Evolutionary conservation across 2,888 invertebrate species (phyloP), one percentile per base, ranked within the genome.

Genomic region (Alsophila aescularia): DNA sequence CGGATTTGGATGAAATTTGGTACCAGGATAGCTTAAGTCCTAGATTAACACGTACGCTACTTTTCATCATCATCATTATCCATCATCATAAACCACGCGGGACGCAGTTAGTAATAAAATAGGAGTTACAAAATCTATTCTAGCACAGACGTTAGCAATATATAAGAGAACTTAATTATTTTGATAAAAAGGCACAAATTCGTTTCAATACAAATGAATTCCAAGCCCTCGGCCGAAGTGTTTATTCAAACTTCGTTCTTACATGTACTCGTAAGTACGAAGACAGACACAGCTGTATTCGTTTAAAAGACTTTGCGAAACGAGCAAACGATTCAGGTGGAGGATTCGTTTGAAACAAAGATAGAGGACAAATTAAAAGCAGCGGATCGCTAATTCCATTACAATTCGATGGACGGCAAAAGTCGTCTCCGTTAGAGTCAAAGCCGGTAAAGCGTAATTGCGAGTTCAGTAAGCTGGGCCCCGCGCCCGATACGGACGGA

Each of bases 401-500:
- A 90, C 90, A 88, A 86, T 88, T 90, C 89, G 89, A 90, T 90
- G 87, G 87, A 88, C 86, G 83, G 87, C 88, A 88, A 89, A 88
- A 89, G 89, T 90, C 87, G 84, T 80, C 81, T 85, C 75, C 81
- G 86, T 83, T 79, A 78, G 82, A 85, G 77, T 89, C 87, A 87
- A 87, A 90, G 90, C 88, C 83, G 85, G 88, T 84, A 88, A 87
- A 90, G 87, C 89, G 90, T 90, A 90, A 91, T 90, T 90, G 91
- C 90, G 85, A 90, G 87, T 90, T 84, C 81, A 88, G 88, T 90
- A 90, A 90, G 90, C 90, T 77, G 85, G 89, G 88, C 87, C n/a
- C 84, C 87, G 82, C 84, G 83, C 78, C 87, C 84, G 89, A 90
- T 89, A 88, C 87, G 86, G 84, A 83, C 87, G 85, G 84, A 87